Conservation (phyloP, 2,888 invertebrate species). For the Anoplius nigerrimus region DNA sequence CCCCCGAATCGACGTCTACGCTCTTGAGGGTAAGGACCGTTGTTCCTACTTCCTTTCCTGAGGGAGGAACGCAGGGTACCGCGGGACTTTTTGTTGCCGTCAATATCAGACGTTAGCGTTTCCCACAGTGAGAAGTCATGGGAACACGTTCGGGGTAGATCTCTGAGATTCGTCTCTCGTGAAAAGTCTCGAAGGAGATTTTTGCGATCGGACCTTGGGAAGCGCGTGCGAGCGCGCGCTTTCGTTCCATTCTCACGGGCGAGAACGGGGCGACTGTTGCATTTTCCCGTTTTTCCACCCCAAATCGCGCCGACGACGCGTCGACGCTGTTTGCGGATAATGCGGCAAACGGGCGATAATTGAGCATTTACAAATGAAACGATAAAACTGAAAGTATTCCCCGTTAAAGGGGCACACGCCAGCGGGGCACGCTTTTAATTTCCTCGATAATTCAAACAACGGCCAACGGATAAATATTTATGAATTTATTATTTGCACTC, state of each 20-base stretch:
- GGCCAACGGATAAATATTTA: too few relatives aligned
- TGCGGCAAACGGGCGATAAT: too few relatives aligned
- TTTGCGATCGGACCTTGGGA: constrained; percentile 58
- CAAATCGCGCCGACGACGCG: not conserved
- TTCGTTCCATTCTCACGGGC: constrained; percentile 35
- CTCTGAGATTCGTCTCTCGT: constrained; percentile 31
- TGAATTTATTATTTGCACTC: too few relatives aligned
- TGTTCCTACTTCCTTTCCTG: constrained; percentile 66
- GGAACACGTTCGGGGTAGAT: constrained; percentile 45
- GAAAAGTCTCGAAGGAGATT: constrained; percentile 61
- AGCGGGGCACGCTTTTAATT: too few relatives aligned
- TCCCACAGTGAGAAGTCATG: constrained; percentile 72
- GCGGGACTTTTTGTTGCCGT: constrained; percentile 65
- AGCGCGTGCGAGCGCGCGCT: constrained; percentile 35
- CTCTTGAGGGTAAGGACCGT: constrained; percentile 69
- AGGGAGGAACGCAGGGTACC: constrained; percentile 56
- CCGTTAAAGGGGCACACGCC: too few relatives aligned
- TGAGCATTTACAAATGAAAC: too few relatives aligned
- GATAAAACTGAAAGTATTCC: too few relatives aligned
- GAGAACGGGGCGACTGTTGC: constrained; percentile 26
- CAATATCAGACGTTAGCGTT: constrained; percentile 72
- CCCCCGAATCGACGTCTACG: constrained; percentile 44
- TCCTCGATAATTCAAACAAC: too few relatives aligned
- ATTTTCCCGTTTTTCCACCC: constrained; percentile 20
- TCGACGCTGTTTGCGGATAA: too few relatives aligned